A percentile compares a stretch with the other conserved stretches of the same genome.
These are phyloP conservation scores for Stratiolaelaps scimitus DNA, from an alignment of 1,140 invertebrate species.

Conservation along the genomic window DNA sequence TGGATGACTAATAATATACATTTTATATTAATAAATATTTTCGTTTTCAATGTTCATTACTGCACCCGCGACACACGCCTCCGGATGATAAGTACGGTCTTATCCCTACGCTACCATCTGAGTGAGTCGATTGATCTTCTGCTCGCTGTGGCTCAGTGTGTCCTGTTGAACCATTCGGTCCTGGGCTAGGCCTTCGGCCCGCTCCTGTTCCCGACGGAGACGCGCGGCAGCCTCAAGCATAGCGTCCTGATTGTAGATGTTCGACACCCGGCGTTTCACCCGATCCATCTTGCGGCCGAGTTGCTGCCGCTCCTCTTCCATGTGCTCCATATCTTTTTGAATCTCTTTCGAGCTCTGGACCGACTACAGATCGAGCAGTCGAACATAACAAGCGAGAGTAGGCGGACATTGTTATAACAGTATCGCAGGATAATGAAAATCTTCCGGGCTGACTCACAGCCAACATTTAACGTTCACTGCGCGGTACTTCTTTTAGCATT, in stretches of 20 bases:
- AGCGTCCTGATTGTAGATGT: conserved; percentile 39
- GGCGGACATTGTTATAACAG: no score
- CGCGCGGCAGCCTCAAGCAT: conserved; percentile 55
- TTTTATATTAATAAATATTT: conserved; percentile 30
- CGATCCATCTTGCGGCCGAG: conserved; percentile 56
- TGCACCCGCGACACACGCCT: conserved; percentile 48
- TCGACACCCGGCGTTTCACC: conserved; percentile 50
- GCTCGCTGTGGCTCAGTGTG: conserved; percentile 45
- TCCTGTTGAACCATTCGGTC: conserved; percentile 51
- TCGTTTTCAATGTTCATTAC: background rate
- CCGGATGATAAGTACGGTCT: conserved; percentile 39
- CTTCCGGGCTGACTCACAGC: no score
- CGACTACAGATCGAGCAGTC: conserved; percentile 42
- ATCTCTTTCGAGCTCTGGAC: conserved; percentile 49
- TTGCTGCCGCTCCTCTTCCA: conserved; percentile 73
- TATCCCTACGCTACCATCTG: conserved; percentile 48
- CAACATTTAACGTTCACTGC: no score
- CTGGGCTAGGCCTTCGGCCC: conserved; percentile 51
- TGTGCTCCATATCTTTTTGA: conserved; percentile 59
- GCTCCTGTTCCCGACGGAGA: conserved; percentile 58
- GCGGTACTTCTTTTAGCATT: no score
- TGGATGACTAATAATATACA: conserved; percentile 7
- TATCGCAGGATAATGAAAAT: no score
- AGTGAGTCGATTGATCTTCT: conserved; percentile 46
- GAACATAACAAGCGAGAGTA: no score